Evolutionary conservation across 2,797 vertebrate genomes (phyloP).

Genomic region (Pelobates cultripes): DNA sequence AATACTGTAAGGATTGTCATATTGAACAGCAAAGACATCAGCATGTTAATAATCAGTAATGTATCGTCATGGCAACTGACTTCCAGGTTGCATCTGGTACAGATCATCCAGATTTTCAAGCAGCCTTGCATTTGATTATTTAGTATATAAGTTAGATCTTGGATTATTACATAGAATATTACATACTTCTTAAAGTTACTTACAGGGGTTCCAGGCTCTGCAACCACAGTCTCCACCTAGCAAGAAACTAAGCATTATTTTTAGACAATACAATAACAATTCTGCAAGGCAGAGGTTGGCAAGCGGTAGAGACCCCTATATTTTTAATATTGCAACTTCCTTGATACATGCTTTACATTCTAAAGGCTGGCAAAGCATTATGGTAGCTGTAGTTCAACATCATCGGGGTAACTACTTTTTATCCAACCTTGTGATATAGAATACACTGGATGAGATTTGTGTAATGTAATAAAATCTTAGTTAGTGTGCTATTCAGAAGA

Average conservation of each 20-base stretch:
- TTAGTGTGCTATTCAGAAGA: too few species aligned
- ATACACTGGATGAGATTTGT: too few species aligned
- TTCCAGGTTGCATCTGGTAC: background rate
- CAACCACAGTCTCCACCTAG: background rate
- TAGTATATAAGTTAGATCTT: background rate
- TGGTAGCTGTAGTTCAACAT: too few species aligned
- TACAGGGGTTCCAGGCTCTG: conserved; percentile 5
- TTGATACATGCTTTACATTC: too few species aligned
- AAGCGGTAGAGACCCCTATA: too few species aligned
- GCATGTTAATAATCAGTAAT: background rate
- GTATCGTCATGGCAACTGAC: conserved; percentile 3
- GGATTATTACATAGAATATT: background rate
- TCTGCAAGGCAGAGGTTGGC: too few species aligned
- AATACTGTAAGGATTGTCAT: background rate
- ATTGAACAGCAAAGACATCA: background rate
- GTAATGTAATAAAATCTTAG: too few species aligned
- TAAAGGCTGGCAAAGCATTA: too few species aligned
- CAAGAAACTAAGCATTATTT: background rate
- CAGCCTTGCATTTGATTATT: background rate
- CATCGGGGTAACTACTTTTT: too few species aligned
- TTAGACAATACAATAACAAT: background rate
- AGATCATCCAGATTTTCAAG: background rate
- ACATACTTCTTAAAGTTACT: background rate
- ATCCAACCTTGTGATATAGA: too few species aligned
- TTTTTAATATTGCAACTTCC: too few species aligned